These are phyloP conservation scores for Papilio helenus DNA, from an alignment of 1,140 invertebrate genomes.

Conservation along the genomic window DNA sequence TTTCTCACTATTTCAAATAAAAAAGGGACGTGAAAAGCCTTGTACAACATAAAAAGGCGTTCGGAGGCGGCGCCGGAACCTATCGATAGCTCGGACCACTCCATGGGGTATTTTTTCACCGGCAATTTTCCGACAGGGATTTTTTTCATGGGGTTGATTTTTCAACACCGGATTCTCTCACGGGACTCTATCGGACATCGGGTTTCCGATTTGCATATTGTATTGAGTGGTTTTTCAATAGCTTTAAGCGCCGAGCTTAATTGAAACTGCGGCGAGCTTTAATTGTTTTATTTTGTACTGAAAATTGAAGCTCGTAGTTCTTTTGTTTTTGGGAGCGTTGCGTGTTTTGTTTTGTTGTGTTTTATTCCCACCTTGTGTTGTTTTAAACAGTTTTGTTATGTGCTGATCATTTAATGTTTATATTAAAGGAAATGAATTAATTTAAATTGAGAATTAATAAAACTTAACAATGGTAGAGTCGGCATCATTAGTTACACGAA, in stretches of 20 bases:
- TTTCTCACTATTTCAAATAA: conserved; percentile 42
- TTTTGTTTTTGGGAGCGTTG: conserved; percentile 37
- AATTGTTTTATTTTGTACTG: conserved; percentile 39
- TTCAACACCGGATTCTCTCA: conserved; percentile 38
- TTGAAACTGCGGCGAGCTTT: conserved; percentile 47
- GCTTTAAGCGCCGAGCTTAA: conserved; percentile 51
- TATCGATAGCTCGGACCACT: conserved; percentile 70
- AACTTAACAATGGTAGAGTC: too few species aligned
- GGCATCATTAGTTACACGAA: too few species aligned
- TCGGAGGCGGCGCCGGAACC: conserved; percentile 56
- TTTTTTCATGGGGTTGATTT: conserved; percentile 52
- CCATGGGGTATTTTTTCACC: conserved; percentile 47
- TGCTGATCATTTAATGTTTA: background rate
- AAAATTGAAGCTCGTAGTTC: conserved; percentile 41
- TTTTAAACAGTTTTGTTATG: background rate
- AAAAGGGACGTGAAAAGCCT: conserved; percentile 52
- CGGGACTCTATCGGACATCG: conserved; percentile 52
- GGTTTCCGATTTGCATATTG: conserved; percentile 68
- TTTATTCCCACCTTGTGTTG: background rate
- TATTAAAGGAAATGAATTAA: too few species aligned
- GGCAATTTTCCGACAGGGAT: conserved; percentile 49
- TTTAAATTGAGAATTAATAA: too few species aligned
- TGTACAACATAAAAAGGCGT: conserved; percentile 56
- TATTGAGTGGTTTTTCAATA: conserved; percentile 51
- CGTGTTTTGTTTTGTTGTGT: conserved; percentile 25